These are phyloP conservation scores for Scaptomyza flava DNA, from an alignment of 2,888 invertebrate genomes.

Conservation along the genomic window DNA sequence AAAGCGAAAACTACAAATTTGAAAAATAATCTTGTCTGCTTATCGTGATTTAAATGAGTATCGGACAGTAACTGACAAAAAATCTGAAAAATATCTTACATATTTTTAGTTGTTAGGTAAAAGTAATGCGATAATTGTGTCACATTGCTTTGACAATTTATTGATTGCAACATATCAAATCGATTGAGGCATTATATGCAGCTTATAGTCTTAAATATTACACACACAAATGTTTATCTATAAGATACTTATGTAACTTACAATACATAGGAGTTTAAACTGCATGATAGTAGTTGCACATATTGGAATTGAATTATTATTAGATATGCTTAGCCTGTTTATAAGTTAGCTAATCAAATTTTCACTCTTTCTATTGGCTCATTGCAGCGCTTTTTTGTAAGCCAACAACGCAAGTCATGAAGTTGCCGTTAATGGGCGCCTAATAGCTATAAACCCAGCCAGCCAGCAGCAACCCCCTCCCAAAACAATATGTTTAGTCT, in stretches of 20 bases:
- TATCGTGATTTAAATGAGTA: neutral
- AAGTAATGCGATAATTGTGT: slow-evolving; percentile 38
- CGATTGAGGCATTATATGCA: slow-evolving; percentile 42
- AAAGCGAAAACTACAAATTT: slow-evolving; percentile 9
- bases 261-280: too few species aligned
- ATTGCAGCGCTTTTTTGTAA: slow-evolving; percentile 45
- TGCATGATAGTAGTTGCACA: neutral
- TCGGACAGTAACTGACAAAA: neutral
- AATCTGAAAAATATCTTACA: slow-evolving; percentile 4
- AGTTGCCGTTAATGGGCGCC: slow-evolving; percentile 34
- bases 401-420: slow-evolving; percentile 39
- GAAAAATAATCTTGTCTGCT: neutral
- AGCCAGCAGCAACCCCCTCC: slow-evolving; percentile 31
- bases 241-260: slow-evolving; percentile 4
- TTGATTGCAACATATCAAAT: slow-evolving; percentile 47
- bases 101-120: slow-evolving; percentile 13
- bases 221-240: slow-evolving; percentile 3
- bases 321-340: neutral
- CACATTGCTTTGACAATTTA: slow-evolving; percentile 46
- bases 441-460: slow-evolving; percentile 28
- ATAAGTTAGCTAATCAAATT: slow-evolving; percentile 23
- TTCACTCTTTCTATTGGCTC: slow-evolving; percentile 1
- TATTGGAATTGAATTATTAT: slow-evolving; percentile 28
- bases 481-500: slow-evolving; percentile 80
- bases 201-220: slow-evolving; percentile 46